These are phyloP conservation scores for Therioaphis trifolii DNA, from an alignment of 2,888 invertebrate genomes.

Conservation along the genomic window DNA sequence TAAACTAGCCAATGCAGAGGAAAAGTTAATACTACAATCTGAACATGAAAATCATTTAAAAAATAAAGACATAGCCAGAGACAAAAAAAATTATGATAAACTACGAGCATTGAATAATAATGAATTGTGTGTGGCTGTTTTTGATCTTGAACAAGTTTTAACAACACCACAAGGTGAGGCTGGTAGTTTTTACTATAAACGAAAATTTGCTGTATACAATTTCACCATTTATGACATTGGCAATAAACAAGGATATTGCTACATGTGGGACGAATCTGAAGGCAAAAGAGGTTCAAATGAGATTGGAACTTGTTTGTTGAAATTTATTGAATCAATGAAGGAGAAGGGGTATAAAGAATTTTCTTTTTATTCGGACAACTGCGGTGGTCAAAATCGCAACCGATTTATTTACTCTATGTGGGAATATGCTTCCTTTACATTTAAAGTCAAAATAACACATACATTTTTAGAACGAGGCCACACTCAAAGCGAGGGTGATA, in stretches of 20 bases:
- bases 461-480: neutral
- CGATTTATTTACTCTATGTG: neutral
- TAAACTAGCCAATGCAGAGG: no score
- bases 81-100: conserved; percentile 34
- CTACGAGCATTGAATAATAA: neutral
- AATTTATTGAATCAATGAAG: neutral
- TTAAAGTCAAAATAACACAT: neutral
- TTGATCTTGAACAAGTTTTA: conserved; percentile 21
- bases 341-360: neutral
- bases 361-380: neutral
- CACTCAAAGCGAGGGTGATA: neutral
- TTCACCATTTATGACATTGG: conserved; percentile 4
- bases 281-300: conserved; percentile 1
- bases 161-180: conserved; percentile 6
- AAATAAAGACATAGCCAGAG: conserved; percentile 21
- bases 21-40: no score
- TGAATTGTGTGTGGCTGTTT: conserved; percentile 10
- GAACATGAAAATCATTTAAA: no score
- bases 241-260: neutral
- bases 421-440: neutral
- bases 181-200: no score
- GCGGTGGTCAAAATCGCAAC: neutral
- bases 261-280: no score
- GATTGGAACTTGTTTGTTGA: neutral
- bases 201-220: neutral